Conservation (phyloP, 2,888 invertebrate species). For the Polietes domitor region DNA sequence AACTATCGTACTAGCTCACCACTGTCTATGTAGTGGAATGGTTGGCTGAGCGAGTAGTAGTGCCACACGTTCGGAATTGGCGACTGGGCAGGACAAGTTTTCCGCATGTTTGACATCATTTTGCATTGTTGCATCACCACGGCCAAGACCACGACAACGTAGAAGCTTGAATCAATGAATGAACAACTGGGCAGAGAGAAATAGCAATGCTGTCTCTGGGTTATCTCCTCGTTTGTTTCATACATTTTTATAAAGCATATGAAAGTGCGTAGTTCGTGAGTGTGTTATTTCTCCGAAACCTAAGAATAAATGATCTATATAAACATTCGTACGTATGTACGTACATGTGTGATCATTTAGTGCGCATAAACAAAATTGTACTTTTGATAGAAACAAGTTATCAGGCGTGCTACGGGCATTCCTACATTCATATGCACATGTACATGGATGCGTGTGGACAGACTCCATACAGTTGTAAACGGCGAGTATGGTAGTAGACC, state of each 20-base stretch:
- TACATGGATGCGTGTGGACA: constrained; percentile 9
- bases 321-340: background rate
- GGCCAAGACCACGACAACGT: background rate
- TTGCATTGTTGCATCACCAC: constrained; percentile 62
- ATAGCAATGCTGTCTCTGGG: background rate
- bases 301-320: constrained; percentile 4
- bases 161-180: background rate
- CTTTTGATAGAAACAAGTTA: background rate
- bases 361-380: background rate
- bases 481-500: constrained; percentile 24
- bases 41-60: background rate
- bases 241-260: background rate
- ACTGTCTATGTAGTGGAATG: too few species aligned
- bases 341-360: background rate
- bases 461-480: background rate
- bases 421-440: background rate
- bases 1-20: background rate
- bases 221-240: background rate
- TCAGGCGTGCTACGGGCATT: background rate
- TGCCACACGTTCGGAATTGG: background rate
- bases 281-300: background rate
- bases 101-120: constrained; percentile 65
- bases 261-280: background rate
- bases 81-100: constrained; percentile 57
- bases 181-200: background rate